These are phyloP conservation scores for Brachycybe producta DNA, from an alignment of 2,888 invertebrate species.

Conservation along the genomic window DNA sequence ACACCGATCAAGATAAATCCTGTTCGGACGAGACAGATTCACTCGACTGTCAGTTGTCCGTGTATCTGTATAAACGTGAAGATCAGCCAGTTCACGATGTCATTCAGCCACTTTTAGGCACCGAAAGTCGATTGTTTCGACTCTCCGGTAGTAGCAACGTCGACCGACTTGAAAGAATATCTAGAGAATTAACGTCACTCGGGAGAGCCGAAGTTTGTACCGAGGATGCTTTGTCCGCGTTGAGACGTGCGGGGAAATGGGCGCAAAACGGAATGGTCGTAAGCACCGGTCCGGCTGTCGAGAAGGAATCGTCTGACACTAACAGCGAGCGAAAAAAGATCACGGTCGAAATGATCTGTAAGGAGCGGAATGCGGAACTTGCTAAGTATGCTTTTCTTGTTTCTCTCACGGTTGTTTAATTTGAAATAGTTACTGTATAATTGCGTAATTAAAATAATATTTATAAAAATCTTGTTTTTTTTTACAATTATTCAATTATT, in stretches of 20 bases:
- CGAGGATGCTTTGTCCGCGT: slow-evolving; percentile 32
- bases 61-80: slow-evolving; percentile 33
- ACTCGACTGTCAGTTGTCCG: slow-evolving; percentile 30
- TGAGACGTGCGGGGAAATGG: slow-evolving; percentile 33
- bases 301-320: slow-evolving; percentile 18
- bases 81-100: slow-evolving; percentile 34
- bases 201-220: slow-evolving; percentile 32
- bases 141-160: slow-evolving; percentile 29
- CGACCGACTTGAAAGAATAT: slow-evolving; percentile 32
- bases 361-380: slow-evolving; percentile 33
- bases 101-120: slow-evolving; percentile 31
- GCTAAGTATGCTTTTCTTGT: slow-evolving; percentile 26
- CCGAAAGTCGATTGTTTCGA: slow-evolving; percentile 30
- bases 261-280: slow-evolving; percentile 34
- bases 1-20: no score
- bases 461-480: no score
- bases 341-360: slow-evolving; percentile 30
- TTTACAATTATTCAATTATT: no score
- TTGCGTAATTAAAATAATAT: not conserved
- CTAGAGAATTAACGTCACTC: slow-evolving; percentile 31
- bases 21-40: slow-evolving; percentile 3
- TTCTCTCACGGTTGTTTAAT: not conserved
- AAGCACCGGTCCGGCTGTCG: slow-evolving; percentile 31
- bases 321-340: slow-evolving; percentile 31
- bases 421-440: not conserved